These are phyloP conservation scores for Cyphomyrmex costatus DNA, from an alignment of 1,140 invertebrate genomes.

Conservation along the genomic window DNA sequence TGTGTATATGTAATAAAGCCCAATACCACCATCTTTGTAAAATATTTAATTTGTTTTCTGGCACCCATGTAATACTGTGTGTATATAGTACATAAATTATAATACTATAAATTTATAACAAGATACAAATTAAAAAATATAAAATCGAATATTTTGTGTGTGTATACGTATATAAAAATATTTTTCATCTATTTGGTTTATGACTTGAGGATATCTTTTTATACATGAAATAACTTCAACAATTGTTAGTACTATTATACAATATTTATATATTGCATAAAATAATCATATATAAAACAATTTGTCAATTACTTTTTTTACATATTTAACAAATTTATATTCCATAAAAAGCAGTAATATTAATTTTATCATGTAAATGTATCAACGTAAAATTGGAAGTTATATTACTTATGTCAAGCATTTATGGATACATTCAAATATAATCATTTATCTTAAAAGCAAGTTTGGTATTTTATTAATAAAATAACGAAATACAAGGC, in stretches of 20 bases:
- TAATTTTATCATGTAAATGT: neutral
- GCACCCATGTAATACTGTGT: neutral
- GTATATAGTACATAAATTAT: conserved; percentile 17
- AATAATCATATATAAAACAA: conserved; percentile 10
- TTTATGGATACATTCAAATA: conserved; percentile 30
- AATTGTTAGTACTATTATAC: neutral
- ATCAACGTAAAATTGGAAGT: conserved; percentile 12
- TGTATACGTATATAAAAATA: neutral
- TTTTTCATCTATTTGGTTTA: neutral
- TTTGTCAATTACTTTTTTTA: conserved; percentile 21
- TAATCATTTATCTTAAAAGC: conserved; percentile 67
- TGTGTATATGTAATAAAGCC: conserved; percentile 27
- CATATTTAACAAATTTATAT: conserved; percentile 11
- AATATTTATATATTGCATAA: conserved; percentile 30
- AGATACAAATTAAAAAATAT: conserved; percentile 18
- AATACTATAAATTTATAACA: conserved; percentile 8
- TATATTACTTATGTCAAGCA: neutral
- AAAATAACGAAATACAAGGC: conserved; percentile 75
- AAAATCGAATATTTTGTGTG: neutral
- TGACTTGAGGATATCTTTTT: neutral
- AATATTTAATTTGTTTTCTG: neutral
- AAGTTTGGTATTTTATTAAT: conserved; percentile 75
- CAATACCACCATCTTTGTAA: neutral
- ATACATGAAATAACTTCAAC: neutral
- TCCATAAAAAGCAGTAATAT: neutral